Evolutionary conservation across 1,140 invertebrate genomes (phyloP), one percentile per base, ranked within the genome.

Genomic region (Nixonia krombeini): DNA sequence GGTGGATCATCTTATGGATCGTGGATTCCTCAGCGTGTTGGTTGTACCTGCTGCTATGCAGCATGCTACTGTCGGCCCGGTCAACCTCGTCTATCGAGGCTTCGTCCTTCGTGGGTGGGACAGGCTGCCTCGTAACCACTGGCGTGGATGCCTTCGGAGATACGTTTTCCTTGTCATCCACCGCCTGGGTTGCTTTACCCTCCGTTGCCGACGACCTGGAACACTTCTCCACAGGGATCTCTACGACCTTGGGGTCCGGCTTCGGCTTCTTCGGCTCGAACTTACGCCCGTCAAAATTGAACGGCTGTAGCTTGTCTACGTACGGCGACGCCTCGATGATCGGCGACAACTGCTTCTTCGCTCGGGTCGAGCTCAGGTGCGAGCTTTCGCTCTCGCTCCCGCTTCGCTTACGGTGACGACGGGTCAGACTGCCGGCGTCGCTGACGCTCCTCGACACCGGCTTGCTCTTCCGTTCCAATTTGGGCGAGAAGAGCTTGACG

Each of bases 301-400:
- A 92, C 59, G 91, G 91, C 70, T 91, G 90, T 70, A 91, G 89
- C 29, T 79, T 75, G 44, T 83, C 75, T 12, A 73, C 87, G 75
- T 67, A 89, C 85, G 74, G 87, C 80, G 83, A 88, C 78, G 81
- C 79, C 82, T 93, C 91, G 42, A 92, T 93, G 51, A 93, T 93
- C 0, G 91, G 92, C 10, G 91, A 92, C n/a, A 93, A 69, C 71
- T 91, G 91, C 46, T 89, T 88, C 74, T 89, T 90, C 52, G 74
- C 78, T 1, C 79, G 68, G 6, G 40, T 55, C 3, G 68, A 47
- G 29, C 71, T 73, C 9, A 79, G 44, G 12, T 79, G 75, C 1
- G 75, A 80, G 13, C 70, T 72, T 47, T 87, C 83, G 45, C 74
- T 81, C 25, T 86, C 84, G 59, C 79, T 86, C 16, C 74, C 79